These are phyloP conservation scores for Numenius arquata DNA, from an alignment of 2,113 vertebrate genomes.

Conservation along the genomic window DNA sequence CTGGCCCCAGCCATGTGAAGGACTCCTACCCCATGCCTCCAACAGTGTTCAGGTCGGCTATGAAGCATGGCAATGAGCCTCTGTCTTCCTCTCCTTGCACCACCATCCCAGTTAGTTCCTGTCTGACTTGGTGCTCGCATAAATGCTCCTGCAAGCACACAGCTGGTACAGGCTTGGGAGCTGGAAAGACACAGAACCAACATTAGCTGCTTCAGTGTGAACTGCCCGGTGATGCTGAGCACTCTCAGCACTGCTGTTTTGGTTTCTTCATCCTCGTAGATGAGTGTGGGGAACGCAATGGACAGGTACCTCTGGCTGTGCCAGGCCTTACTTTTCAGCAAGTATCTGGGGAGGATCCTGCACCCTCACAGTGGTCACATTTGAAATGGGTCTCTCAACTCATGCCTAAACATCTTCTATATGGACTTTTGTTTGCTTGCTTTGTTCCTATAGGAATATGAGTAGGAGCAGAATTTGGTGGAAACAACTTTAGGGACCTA, in stretches of 20 bases:
- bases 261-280: rapidly evolving
- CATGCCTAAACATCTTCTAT: rapidly evolving
- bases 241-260: background rate
- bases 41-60: rapidly evolving
- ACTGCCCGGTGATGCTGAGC: background rate
- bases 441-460: background rate
- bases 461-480: background rate
- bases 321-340: background rate
- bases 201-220: background rate
- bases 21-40: background rate
- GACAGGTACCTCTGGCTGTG: too few species aligned
- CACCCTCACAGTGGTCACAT: rapidly evolving
- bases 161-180: rapidly evolving
- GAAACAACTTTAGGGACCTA: background rate
- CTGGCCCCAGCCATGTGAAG: background rate
- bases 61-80: background rate
- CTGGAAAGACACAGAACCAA: background rate
- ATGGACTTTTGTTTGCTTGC: rapidly evolving
- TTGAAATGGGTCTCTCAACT: background rate
- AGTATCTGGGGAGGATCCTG: background rate
- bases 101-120: background rate
- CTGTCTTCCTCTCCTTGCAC: background rate
- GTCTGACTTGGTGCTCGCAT: background rate
- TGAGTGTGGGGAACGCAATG: background rate
- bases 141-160: background rate